Evolutionary conservation across 2,888 invertebrate genomes (phyloP).

Genomic region (Callosobruchus maculatus): DNA sequence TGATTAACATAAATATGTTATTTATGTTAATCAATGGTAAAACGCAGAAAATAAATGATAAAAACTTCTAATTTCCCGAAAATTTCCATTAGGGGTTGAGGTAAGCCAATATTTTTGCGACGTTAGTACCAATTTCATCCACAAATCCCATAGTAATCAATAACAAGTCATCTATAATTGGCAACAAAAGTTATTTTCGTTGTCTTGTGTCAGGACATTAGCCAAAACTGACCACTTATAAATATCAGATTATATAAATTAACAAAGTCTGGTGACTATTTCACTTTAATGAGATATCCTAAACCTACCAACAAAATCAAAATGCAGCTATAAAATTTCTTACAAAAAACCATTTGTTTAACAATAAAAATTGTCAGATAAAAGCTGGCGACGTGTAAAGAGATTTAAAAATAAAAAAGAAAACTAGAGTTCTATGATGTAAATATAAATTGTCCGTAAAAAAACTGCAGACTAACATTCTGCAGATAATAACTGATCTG

Average conservation of each 20-base stretch:
- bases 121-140: not conserved
- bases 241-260: not conserved
- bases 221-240: not conserved
- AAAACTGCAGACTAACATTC: no score
- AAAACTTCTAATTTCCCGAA: no score
- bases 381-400: not conserved
- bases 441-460: no score
- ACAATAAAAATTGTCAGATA: not conserved
- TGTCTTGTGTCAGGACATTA: not conserved
- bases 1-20: no score
- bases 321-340: slow-evolving; percentile 22
- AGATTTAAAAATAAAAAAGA: no score
- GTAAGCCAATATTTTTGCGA: no score
- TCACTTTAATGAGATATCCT: not conserved
- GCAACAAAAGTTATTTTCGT: not conserved
- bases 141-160: not conserved
- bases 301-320: slow-evolving; percentile 4
- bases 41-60: no score
- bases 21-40: no score
- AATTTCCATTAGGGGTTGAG: no score
- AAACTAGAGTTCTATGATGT: no score
- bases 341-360: slow-evolving; percentile 15
- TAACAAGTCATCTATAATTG: not conserved
- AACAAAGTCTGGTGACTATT: slow-evolving; percentile 13
- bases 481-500: no score